Percentiles rank a stretch among this genome's conserved stretches.
Conservation (phyloP, 2,113 vertebrate species). For the Brachypodius melanocephalos region DNA sequence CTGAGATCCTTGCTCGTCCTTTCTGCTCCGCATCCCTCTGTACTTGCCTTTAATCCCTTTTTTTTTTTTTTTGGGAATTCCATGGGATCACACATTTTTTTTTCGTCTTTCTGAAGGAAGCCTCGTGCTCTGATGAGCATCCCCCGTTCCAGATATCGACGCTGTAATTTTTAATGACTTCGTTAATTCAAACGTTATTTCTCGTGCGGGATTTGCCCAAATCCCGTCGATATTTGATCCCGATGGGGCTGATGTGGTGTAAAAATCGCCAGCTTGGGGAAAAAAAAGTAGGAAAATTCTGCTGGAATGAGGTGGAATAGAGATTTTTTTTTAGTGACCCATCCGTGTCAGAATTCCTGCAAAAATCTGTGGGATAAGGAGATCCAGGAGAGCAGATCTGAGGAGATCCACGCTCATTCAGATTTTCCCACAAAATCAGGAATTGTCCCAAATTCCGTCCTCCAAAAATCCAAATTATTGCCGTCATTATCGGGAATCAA, state of each 20-base stretch:
- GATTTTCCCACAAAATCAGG: not conserved
- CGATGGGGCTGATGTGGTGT: not conserved
- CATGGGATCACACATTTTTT: not conserved
- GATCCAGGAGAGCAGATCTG: not conserved
- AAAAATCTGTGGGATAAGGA: not conserved
- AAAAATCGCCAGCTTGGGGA: not conserved
- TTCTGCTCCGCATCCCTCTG: not conserved
- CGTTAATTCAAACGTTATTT: not conserved
- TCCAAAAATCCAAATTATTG: not conserved
- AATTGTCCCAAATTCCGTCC: not conserved
- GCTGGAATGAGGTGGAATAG: not conserved
- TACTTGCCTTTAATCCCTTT: not conserved
- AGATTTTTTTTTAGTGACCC: not conserved
- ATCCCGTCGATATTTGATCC: accelerated
- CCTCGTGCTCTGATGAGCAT: not conserved
- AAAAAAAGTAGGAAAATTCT: not conserved
- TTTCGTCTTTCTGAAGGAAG: not conserved
- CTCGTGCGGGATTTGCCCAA: not conserved
- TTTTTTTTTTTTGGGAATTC: not conserved
- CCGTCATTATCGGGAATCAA: not conserved
- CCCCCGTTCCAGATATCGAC: accelerated
- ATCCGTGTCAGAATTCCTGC: not conserved
- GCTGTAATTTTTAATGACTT: accelerated
- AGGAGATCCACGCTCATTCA: not conserved
- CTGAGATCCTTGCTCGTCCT: not conserved